A percentile compares a stretch with the other conserved stretches of the same genome.
Conservation (phyloP, 2,797 vertebrate genomes). For the Otolemur crassicaudatus region DNA sequence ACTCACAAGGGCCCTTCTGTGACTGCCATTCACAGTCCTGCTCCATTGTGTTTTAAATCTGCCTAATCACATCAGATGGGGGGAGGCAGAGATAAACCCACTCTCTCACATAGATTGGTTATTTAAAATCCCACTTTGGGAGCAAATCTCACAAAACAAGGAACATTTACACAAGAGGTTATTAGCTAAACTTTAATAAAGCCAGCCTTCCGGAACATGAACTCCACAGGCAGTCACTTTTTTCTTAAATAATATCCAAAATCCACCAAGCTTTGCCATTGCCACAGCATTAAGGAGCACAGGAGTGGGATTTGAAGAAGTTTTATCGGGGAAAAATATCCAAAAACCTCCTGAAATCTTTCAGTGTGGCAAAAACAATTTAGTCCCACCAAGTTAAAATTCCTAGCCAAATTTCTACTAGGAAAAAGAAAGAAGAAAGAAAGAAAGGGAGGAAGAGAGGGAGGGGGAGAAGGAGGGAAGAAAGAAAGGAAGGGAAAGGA, state of each 20-base stretch:
- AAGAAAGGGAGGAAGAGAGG: too few relatives aligned
- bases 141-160: conserved; percentile 31
- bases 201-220: neutral
- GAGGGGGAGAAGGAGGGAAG: too few relatives aligned
- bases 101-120: neutral
- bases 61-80: neutral
- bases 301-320: neutral
- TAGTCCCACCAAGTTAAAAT: neutral
- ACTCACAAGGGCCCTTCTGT: neutral
- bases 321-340: neutral
- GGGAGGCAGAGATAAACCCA: neutral
- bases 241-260: conserved; percentile 54
- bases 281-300: neutral
- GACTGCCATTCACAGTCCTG: neutral
- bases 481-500: too few relatives aligned
- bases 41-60: neutral
- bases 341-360: neutral
- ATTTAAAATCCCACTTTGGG: neutral
- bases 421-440: conserved; percentile 35
- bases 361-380: neutral
- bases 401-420: neutral
- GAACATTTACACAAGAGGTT: neutral
- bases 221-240: neutral
- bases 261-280: neutral
- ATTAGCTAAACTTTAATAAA: neutral